Percentiles rank a stretch among this genome's conserved stretches.
Conservation (phyloP, 2,888 invertebrate genomes). For the Caenorhabditis sp. region DNA sequence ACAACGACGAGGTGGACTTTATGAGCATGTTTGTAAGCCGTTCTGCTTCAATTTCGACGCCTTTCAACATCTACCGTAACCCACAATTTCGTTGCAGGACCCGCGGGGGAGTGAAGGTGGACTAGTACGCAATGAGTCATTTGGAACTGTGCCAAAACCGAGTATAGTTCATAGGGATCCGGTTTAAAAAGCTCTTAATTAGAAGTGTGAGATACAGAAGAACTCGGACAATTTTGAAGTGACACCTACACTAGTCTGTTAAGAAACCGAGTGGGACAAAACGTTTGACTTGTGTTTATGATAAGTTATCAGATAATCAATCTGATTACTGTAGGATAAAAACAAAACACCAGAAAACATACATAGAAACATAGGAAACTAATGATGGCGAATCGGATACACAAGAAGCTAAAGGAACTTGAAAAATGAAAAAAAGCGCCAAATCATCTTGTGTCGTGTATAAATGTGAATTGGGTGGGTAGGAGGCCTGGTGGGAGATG, state of each 20-base stretch:
- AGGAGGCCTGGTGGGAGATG: slow-evolving; percentile 18
- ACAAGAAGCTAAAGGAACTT: slow-evolving; percentile 11
- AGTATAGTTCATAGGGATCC: too few relatives aligned
- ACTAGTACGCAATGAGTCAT: too few relatives aligned
- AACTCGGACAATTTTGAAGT: too few relatives aligned
- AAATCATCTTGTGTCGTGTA: slow-evolving; percentile 49
- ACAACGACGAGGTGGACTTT: slow-evolving; percentile 43
- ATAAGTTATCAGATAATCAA: not conserved
- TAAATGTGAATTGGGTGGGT: slow-evolving; percentile 41
- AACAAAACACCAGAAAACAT: too few relatives aligned
- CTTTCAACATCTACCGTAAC: not conserved
- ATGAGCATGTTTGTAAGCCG: slow-evolving; percentile 43
- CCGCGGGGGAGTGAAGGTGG: too few relatives aligned
- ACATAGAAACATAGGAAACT: not conserved
- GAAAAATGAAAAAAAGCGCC: slow-evolving; percentile 50
- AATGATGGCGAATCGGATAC: not conserved
- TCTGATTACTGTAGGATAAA: too few relatives aligned
- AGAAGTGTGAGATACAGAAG: too few relatives aligned
- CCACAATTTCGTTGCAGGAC: not conserved
- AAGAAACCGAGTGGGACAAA: too few relatives aligned
- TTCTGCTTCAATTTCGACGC: not conserved
- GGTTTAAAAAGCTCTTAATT: too few relatives aligned
- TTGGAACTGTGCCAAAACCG: too few relatives aligned
- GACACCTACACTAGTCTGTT: too few relatives aligned
- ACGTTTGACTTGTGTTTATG: too few relatives aligned